Conservation (phyloP, 2,113 vertebrate species). For the Grantiella picta region DNA sequence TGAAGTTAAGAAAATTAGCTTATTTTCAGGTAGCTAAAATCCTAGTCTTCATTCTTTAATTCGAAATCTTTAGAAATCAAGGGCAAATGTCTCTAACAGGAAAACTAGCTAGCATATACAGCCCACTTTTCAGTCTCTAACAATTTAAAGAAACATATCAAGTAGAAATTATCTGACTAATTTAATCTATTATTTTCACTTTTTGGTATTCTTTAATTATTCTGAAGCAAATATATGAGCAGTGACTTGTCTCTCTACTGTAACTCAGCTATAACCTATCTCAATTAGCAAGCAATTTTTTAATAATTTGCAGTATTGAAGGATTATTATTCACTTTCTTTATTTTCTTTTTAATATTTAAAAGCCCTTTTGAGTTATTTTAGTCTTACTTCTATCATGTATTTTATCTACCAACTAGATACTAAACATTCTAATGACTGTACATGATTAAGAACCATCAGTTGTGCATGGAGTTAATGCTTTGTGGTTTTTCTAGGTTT, state of each 20-base stretch:
- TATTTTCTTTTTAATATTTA: background rate
- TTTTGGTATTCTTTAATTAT: background rate
- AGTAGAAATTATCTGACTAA: background rate
- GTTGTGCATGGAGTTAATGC: background rate
- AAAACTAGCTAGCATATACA: background rate
- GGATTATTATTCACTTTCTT: background rate
- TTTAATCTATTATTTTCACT: background rate
- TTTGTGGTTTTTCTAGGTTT: background rate
- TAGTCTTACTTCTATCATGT: background rate
- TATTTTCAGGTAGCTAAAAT: background rate
- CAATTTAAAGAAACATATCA: background rate
- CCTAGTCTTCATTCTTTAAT: background rate
- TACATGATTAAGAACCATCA: background rate
- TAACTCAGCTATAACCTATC: background rate
- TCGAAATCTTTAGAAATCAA: background rate
- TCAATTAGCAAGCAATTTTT: background rate
- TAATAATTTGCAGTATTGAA: background rate
- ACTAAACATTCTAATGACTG: background rate
- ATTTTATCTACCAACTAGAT: background rate
- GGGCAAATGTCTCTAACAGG: background rate
- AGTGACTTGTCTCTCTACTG: background rate
- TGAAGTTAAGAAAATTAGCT: background rate
- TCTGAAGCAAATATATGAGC: background rate
- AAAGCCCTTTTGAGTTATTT: background rate
- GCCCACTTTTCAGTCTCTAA: background rate